A percentile compares a stretch with the other conserved stretches of the same genome.
Evolutionary conservation across 2,888 invertebrate genomes (phyloP).

Genomic region (Lysandra coridon): DNA sequence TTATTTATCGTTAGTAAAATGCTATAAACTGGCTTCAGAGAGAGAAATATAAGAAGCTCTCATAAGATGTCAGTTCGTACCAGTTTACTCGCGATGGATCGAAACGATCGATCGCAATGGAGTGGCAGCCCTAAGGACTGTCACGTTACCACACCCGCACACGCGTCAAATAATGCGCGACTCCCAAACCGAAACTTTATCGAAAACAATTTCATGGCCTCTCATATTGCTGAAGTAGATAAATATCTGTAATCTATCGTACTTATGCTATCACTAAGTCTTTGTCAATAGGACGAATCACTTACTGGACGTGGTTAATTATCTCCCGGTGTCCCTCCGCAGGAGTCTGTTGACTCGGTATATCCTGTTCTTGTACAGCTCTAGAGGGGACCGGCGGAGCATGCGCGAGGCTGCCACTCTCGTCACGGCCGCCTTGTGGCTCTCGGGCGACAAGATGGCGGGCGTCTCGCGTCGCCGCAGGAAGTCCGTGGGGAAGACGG

Average conservation of each 20-base stretch:
- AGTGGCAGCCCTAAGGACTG: too few species aligned
- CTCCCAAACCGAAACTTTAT: background rate
- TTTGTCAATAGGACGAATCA: conserved; percentile 30
- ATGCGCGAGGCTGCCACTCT: conserved; percentile 63
- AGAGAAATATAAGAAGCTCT: too few species aligned
- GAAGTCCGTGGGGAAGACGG: conserved; percentile 56
- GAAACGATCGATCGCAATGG: too few species aligned
- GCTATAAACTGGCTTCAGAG: too few species aligned
- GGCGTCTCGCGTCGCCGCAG: conserved; percentile 67
- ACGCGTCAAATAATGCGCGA: background rate
- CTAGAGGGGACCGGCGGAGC: conserved; percentile 61
- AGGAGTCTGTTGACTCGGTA: conserved; percentile 66
- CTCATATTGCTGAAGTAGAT: background rate
- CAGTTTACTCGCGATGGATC: too few species aligned
- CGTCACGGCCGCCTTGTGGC: conserved; percentile 69
- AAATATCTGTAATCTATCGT: background rate
- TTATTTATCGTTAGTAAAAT: too few species aligned
- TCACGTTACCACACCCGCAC: background rate
- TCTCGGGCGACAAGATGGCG: conserved; percentile 70
- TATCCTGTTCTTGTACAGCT: conserved; percentile 69
- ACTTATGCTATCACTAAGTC: conserved; percentile 21
- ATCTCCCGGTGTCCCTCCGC: conserved; percentile 68
- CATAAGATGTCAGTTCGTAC: too few species aligned
- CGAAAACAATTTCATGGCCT: background rate
- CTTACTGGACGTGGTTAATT: conserved; percentile 49